A percentile compares a stretch with the other conserved stretches of the same genome.
phyloP scores from a whole-genome alignment of 1,140 invertebrate species.

The Lasioglossum baleicum region DNA sequence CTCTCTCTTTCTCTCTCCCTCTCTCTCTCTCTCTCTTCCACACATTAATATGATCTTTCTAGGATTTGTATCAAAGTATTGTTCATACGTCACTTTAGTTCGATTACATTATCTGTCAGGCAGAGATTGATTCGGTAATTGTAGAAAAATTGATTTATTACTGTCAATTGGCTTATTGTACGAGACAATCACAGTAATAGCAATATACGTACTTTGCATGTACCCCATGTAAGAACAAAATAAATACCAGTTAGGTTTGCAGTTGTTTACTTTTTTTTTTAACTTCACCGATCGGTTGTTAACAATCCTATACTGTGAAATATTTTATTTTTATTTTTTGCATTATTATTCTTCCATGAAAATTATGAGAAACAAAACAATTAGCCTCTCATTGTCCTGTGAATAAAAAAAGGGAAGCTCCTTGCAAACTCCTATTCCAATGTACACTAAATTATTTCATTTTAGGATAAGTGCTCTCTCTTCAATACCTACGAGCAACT shows the following conservation, averaged over 20 bases:
- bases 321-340: slow-evolving; percentile 13
- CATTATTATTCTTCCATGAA: slow-evolving; percentile 37
- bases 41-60: slow-evolving; percentile 10
- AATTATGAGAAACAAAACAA: slow-evolving; percentile 49
- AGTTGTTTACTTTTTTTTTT: slow-evolving; percentile 27
- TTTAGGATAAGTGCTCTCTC: slow-evolving; percentile 31
- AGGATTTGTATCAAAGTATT: slow-evolving; percentile 5
- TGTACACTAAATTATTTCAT: slow-evolving; percentile 37
- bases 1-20: background rate
- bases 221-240: slow-evolving; percentile 39
- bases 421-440: slow-evolving; percentile 38
- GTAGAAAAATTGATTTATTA: slow-evolving; percentile 27
- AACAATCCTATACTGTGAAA: slow-evolving; percentile 35
- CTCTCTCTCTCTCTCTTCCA: background rate
- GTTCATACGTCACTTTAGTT: background rate
- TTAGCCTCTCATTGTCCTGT: slow-evolving; percentile 44
- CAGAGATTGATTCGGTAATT: slow-evolving; percentile 25
- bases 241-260: slow-evolving; percentile 33
- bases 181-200: slow-evolving; percentile 35
- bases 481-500: slow-evolving; percentile 37
- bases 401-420: slow-evolving; percentile 42
- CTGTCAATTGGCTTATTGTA: slow-evolving; percentile 28
- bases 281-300: slow-evolving; percentile 25
- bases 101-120: slow-evolving; percentile 16
- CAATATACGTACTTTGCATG: slow-evolving; percentile 45